A percentile compares a stretch with the other conserved stretches of the same genome.
phyloP scores from a whole-genome alignment of 1,140 invertebrate genomes.

The Tribolium castaneum region DNA sequence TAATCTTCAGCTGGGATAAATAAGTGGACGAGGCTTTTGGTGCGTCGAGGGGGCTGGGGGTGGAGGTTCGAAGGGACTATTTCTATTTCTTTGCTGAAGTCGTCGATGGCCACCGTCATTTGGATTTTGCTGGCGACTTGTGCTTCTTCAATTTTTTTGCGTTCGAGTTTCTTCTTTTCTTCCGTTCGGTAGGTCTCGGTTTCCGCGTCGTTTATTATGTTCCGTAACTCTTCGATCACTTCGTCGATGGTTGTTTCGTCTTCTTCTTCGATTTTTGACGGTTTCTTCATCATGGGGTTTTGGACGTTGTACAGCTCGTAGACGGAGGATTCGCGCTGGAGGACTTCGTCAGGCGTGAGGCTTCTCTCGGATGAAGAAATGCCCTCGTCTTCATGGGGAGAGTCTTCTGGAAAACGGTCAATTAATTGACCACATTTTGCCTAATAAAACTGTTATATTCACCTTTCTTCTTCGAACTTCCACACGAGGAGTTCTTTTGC shows the following conservation, averaged over 20 bases:
- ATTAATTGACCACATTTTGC: too few relatives aligned
- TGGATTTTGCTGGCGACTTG: constrained; percentile 57
- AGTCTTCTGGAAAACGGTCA: constrained; percentile 62
- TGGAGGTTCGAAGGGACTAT: constrained; percentile 73
- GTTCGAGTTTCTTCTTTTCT: constrained; percentile 62
- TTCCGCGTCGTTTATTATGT: constrained; percentile 87
- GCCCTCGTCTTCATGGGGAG: constrained; percentile 86
- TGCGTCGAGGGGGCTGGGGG: constrained; percentile 70
- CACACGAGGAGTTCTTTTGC: constrained; percentile 44
- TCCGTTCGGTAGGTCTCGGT: constrained; percentile 73
- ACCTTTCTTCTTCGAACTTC: constrained; percentile 47
- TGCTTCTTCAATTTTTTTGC: constrained; percentile 58
- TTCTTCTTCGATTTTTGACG: constrained; percentile 71
- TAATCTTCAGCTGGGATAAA: constrained; percentile 65
- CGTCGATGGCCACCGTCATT: constrained; percentile 55
- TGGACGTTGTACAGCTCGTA: constrained; percentile 73
- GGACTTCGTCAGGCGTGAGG: constrained; percentile 73
- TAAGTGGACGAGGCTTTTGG: constrained; percentile 64
- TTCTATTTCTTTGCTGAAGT: constrained; percentile 66
- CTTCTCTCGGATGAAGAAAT: constrained; percentile 86
- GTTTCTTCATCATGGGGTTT: constrained; percentile 67
- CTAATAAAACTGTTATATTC: background rate
- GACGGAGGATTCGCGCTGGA: constrained; percentile 70
- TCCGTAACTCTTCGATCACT: constrained; percentile 85
- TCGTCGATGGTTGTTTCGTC: constrained; percentile 88